These are phyloP conservation scores for Vimba vimba DNA, from an alignment of 2,113 vertebrate genomes.

Conservation along the genomic window DNA sequence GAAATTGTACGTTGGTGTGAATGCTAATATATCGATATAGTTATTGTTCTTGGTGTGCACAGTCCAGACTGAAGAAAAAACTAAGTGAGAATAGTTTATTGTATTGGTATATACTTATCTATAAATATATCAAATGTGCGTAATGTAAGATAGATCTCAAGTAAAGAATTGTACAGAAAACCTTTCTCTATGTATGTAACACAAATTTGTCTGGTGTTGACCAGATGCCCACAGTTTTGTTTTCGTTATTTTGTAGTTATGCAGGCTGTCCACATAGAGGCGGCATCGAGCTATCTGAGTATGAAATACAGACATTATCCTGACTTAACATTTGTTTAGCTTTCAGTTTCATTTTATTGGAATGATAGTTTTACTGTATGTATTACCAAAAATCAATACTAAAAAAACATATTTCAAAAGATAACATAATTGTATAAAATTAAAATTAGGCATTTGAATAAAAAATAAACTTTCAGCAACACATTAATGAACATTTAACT, in stretches of 20 bases:
- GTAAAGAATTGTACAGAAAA: not conserved
- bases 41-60: too few relatives aligned
- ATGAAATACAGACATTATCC: not conserved
- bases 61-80: too few relatives aligned
- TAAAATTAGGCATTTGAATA: not conserved
- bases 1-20: too few relatives aligned
- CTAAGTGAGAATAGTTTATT: too few relatives aligned
- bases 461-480: not conserved
- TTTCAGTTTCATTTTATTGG: not conserved
- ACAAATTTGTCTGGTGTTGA: not conserved
- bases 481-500: not conserved
- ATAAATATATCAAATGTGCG: not conserved
- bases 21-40: too few relatives aligned
- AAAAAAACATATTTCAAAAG: not conserved
- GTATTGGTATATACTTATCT: not conserved
- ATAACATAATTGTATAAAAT: not conserved
- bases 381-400: not conserved
- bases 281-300: slow-evolving; percentile 26
- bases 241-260: not conserved
- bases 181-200: not conserved
- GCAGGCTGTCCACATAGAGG: slow-evolving; percentile 41
- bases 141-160: not conserved
- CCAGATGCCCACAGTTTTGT: not conserved
- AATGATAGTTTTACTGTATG: not conserved
- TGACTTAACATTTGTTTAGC: not conserved